These are phyloP conservation scores for Montipora efflorescens DNA, from an alignment of 64 coral and sea anemone genomes.

Conservation along the genomic window DNA sequence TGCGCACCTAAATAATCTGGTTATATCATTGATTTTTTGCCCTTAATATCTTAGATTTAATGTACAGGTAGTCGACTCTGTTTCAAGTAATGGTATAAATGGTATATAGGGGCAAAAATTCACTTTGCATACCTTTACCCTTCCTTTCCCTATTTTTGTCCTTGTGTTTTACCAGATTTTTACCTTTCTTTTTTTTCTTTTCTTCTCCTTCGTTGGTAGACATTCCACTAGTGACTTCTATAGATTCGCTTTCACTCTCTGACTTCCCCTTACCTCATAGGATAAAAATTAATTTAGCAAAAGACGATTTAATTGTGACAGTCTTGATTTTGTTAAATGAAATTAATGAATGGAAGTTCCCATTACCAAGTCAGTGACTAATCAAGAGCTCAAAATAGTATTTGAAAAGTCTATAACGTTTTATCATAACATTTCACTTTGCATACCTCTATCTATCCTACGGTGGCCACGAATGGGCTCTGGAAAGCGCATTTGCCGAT, in stretches of 20 bases:
- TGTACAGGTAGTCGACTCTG: not conserved
- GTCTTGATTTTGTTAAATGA: too few relatives aligned
- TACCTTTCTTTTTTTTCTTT: not conserved
- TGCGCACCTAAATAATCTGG: not conserved
- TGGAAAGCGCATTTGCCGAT: too few relatives aligned
- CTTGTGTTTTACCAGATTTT: not conserved
- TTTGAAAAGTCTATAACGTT: too few relatives aligned
- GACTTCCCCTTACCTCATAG: not conserved
- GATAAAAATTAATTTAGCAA: not conserved
- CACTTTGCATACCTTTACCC: not conserved
- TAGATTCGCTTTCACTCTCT: not conserved
- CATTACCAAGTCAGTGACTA: too few relatives aligned
- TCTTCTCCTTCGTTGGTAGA: slow-evolving; percentile 1
- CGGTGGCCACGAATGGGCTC: too few relatives aligned
- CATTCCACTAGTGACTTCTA: not conserved
- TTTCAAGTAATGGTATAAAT: not conserved
- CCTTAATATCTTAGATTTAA: not conserved
- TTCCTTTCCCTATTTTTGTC: not conserved
- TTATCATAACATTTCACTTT: too few relatives aligned
- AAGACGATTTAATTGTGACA: too few relatives aligned
- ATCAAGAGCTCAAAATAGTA: too few relatives aligned
- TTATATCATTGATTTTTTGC: not conserved
- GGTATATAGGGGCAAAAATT: not conserved
- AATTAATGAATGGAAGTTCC: too few relatives aligned
- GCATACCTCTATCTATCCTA: too few relatives aligned